Percentiles rank a stretch among this genome's conserved stretches.
Evolutionary conservation across 2,113 vertebrate genomes (phyloP).

Genomic region (Gavialis gangeticus): DNA sequence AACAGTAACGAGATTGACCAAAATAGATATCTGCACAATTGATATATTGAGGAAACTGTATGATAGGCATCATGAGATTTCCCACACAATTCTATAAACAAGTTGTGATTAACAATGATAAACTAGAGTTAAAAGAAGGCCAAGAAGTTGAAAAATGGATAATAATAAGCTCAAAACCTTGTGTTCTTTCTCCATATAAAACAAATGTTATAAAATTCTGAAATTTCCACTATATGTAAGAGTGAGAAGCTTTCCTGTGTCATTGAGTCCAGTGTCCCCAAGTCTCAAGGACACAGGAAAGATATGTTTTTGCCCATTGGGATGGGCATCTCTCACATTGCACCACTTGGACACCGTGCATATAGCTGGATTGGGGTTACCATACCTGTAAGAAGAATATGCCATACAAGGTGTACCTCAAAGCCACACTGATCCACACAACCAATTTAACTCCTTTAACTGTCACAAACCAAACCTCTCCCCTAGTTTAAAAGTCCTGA

Average conservation of each 20-base stretch:
- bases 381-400: not conserved
- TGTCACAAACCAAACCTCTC: not conserved
- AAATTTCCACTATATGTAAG: not conserved
- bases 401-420: not conserved
- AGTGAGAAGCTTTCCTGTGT: not conserved
- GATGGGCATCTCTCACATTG: not conserved
- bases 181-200: not conserved
- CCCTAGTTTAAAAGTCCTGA: not conserved
- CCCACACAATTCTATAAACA: not conserved
- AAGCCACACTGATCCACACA: not conserved
- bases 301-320: not conserved
- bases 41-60: constrained; percentile 50
- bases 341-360: not conserved
- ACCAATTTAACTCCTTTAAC: not conserved
- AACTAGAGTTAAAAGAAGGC: no score
- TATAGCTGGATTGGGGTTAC: not conserved
- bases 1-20: constrained; percentile 61
- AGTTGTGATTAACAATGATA: no score
- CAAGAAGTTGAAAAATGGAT: not conserved
- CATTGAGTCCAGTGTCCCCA: not conserved
- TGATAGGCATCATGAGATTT: constrained; percentile 56
- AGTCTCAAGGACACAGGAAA: not conserved
- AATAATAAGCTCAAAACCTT: not conserved
- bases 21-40: constrained; percentile 52
- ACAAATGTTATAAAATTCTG: not conserved